Percentiles rank a stretch among this genome's conserved stretches.
phyloP scores from a whole-genome alignment of 2,888 invertebrate genomes.

The Spodoptera exigua region DNA sequence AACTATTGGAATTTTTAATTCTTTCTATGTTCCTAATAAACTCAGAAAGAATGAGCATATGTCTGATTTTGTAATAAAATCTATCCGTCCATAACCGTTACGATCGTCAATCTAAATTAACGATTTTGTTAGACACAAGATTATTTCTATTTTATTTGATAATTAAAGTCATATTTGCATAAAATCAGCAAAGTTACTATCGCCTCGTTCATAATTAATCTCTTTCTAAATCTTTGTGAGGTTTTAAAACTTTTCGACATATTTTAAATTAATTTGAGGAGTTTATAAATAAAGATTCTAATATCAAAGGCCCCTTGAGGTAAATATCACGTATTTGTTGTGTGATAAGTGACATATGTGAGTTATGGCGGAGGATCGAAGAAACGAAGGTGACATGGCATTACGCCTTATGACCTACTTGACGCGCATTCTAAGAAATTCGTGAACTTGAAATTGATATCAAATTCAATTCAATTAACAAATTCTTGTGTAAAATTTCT shows the following conservation, averaged over 20 bases:
- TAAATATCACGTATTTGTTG: constrained; percentile 27
- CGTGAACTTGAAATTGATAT: constrained; percentile 17
- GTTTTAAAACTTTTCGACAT: no score
- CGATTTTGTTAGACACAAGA: not conserved
- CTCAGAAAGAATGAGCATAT: no score
- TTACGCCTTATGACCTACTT: constrained; percentile 12
- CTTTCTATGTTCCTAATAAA: no score
- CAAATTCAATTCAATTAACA: not conserved
- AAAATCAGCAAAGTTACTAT: not conserved
- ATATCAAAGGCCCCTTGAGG: constrained; percentile 13
- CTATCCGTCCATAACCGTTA: no score
- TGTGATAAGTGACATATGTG: constrained; percentile 24
- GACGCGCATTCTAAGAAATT: constrained; percentile 13
- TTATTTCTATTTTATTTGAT: constrained; percentile 2
- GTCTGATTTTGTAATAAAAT: no score
- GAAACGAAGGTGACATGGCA: constrained; percentile 20
- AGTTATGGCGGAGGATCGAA: constrained; percentile 21
- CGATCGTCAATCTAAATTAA: not conserved
- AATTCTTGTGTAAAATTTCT: not conserved
- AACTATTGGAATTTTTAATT: no score
- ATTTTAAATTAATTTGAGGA: not conserved
- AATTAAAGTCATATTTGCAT: constrained; percentile 18
- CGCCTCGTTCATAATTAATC: no score
- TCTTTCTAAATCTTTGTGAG: not conserved
- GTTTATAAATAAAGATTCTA: constrained; percentile 9